Evolutionary conservation across 2,888 invertebrate species (phyloP).

Genomic region (Mayetiola destructor): DNA sequence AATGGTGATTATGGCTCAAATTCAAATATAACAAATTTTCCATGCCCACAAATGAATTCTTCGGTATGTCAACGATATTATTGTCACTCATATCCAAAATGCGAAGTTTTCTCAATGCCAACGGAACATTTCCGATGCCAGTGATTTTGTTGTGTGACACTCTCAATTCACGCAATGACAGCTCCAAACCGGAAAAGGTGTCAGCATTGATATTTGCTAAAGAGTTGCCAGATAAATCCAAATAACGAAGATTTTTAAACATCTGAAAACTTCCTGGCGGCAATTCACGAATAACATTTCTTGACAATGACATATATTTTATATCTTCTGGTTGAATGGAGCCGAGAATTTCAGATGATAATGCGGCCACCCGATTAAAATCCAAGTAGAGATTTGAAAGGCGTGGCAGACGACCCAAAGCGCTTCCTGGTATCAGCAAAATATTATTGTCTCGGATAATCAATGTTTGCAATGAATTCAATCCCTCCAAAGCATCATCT

Average conservation of each 20-base stretch:
- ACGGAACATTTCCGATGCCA: constrained; percentile 47
- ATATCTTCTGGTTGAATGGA: constrained; percentile 54
- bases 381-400: constrained; percentile 61
- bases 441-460: constrained; percentile 79
- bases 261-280: constrained; percentile 66
- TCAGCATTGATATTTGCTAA: constrained; percentile 54
- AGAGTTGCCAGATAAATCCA: constrained; percentile 70
- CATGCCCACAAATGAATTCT: constrained; percentile 50
- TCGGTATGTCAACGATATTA: constrained; percentile 54
- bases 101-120: constrained; percentile 48
- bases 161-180: constrained; percentile 53
- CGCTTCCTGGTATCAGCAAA: constrained; percentile 67
- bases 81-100: constrained; percentile 67
- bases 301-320: constrained; percentile 57
- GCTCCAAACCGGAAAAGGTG: constrained; percentile 62
- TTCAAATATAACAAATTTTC: constrained; percentile 56
- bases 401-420: constrained; percentile 62
- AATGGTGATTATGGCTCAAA: constrained; percentile 57
- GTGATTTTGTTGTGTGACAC: constrained; percentile 60
- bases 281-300: constrained; percentile 75
- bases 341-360: constrained; percentile 62
- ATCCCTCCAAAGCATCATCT: constrained; percentile 73
- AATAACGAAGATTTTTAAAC: constrained; percentile 51
- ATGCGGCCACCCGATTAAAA: constrained; percentile 73
- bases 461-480: constrained; percentile 58